Percentiles rank a stretch among this genome's conserved stretches.
phyloP scores from a whole-genome alignment of 2,113 vertebrate genomes.

The Cranoglanis bouderius region DNA sequence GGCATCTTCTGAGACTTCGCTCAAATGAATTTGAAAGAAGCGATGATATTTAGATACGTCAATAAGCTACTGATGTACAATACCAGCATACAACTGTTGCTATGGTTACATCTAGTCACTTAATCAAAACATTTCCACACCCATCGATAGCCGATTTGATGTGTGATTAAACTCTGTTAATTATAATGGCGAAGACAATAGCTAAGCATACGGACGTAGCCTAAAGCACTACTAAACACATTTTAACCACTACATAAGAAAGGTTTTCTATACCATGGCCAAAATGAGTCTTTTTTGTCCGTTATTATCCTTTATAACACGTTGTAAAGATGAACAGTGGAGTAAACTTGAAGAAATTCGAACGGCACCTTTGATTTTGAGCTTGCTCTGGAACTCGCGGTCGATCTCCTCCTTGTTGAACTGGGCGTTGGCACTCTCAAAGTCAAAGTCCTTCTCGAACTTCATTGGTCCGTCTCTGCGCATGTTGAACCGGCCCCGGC shows the following conservation, averaged over 20 bases:
- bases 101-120: too few relatives aligned
- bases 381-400: constrained; percentile 96
- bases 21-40: too few relatives aligned
- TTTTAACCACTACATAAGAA: neutral
- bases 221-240: neutral
- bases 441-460: constrained; percentile 99
- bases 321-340: too few relatives aligned
- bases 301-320: neutral
- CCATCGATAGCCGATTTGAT: neutral
- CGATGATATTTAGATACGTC: neutral
- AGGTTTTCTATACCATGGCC: neutral
- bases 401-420: constrained; percentile 99
- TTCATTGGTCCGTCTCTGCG: constrained; percentile 92
- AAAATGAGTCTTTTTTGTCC: neutral
- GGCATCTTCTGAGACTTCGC: too few relatives aligned
- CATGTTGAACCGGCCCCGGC: constrained; percentile 85
- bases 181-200: too few relatives aligned
- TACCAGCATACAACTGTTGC: neutral
- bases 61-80: neutral
- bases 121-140: neutral
- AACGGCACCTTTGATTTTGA: constrained; percentile 90
- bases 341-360: neutral
- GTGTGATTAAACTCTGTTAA: neutral
- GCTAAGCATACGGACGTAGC: neutral
- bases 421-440: constrained; percentile 96